These are phyloP conservation scores for Pristionchus exspectatus DNA, from an alignment of 2,888 invertebrate genomes.

Conservation along the genomic window DNA sequence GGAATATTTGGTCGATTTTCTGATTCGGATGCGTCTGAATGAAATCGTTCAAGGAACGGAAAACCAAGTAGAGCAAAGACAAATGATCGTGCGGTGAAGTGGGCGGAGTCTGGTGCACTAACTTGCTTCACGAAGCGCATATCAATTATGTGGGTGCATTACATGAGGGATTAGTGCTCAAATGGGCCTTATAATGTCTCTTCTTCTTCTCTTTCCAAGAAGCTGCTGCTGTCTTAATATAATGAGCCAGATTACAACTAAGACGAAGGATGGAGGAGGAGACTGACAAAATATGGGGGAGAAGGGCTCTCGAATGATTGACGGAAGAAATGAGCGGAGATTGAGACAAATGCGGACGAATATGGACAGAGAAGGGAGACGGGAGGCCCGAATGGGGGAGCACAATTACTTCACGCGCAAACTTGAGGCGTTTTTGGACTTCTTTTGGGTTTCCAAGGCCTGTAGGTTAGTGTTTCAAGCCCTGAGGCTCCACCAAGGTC, in stretches of 20 bases:
- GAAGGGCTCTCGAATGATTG: neutral
- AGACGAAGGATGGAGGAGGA: slow-evolving; percentile 19
- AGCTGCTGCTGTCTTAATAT: slow-evolving; percentile 33
- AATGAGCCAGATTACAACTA: slow-evolving; percentile 49
- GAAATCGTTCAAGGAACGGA: too few species aligned
- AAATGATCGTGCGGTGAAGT: neutral
- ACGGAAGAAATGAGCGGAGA: slow-evolving; percentile 47
- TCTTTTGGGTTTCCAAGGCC: too few species aligned
- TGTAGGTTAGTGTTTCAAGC: too few species aligned
- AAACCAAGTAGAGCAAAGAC: neutral
- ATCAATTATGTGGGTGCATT: slow-evolving; percentile 20
- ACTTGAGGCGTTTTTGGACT: neutral
- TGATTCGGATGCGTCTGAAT: too few species aligned
- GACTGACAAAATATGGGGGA: slow-evolving; percentile 36
- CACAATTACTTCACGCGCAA: neutral
- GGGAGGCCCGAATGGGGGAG: neutral
- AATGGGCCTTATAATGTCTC: slow-evolving; percentile 12
- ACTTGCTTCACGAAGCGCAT: slow-evolving; percentile 31
- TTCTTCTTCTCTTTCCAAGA: neutral
- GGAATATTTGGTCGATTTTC: too few species aligned
- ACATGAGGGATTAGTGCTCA: slow-evolving; percentile 31
- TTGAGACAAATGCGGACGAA: slow-evolving; percentile 44
- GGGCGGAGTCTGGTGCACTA: neutral
- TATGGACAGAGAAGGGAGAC: neutral
- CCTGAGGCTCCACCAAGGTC: too few species aligned